These are phyloP conservation scores for Ictidomys tridecemlineatus DNA, from an alignment of 2,113 vertebrate genomes.

Conservation along the genomic window DNA sequence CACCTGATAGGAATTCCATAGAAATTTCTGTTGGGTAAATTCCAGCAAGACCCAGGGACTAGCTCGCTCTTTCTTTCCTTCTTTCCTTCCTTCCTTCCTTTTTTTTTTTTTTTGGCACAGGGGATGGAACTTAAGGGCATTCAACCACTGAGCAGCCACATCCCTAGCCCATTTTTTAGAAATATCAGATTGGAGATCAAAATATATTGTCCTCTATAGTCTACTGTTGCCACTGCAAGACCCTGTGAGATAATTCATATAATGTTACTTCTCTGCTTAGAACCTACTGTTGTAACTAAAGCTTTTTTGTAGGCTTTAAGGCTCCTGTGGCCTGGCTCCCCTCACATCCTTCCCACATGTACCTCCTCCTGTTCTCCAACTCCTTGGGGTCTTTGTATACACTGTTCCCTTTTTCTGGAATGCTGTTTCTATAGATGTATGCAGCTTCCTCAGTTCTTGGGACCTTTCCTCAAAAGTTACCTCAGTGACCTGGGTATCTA, in stretches of 20 bases:
- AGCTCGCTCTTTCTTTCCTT: too few species aligned
- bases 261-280: background rate
- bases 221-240: background rate
- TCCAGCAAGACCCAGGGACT: slow-evolving; percentile 6
- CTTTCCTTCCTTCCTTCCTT: too few species aligned
- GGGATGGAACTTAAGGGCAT: too few species aligned
- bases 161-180: too few species aligned
- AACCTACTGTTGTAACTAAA: background rate
- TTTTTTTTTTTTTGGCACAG: too few species aligned
- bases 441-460: background rate
- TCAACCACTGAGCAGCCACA: too few species aligned
- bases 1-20: background rate
- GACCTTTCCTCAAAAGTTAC: background rate
- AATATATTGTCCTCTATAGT: background rate
- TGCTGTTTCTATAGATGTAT: background rate
- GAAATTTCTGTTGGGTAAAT: slow-evolving; percentile 45
- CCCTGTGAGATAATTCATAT: background rate
- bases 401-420: background rate
- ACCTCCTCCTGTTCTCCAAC: background rate
- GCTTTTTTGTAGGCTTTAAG: background rate
- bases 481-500: background rate
- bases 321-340: background rate
- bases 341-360: background rate
- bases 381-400: background rate
- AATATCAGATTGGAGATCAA: background rate